Evolutionary conservation across 2,888 invertebrate genomes (phyloP), one percentile per base, ranked within the genome.

Genomic region (Acronicta psi): DNA sequence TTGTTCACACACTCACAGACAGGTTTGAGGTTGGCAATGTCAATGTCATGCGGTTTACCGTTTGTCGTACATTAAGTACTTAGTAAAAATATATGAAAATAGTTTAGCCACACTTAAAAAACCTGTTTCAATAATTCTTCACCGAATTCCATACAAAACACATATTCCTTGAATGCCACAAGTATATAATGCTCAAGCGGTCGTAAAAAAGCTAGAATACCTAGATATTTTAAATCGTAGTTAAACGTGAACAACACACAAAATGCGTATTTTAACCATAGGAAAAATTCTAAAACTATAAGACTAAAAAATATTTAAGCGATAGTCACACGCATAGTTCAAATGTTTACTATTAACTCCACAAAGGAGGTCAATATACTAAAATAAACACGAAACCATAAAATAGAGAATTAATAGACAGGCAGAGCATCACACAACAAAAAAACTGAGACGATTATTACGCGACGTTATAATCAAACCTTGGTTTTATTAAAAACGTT

Each of bases 371-470:
- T 61, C 72, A 72, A 61, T 25, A 52, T 54, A 68, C 73, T 18
- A 68, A 70, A 71, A 64, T 68, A 68, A 63, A 75, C 52, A 57
- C 41, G 53, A 42, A 54, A 34, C 53, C 52, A 59, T 57, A 55
- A 59, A 58, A 53, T 16, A 51, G 18, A 67, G 25, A 50, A 61
- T 58, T 60, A 62, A 45, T 43, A 40, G n/a, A 55, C 20, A 46
- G 65, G 54, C 45, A 54, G 73, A 79, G 69, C 64, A 76, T 73
- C 80, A 77, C 75, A 79, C 80, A 66, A 77, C 75, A 79, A 78
- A 66, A 69, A 54, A 44, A 55, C 14, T n/a, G 17, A 38, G 9
- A 31, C 6, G 31, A 23, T 6, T 29, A 31, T 44, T 14, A 42
- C 23, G 56, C 47, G 44, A 29, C 50, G 58, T 31, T 18, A 49